phyloP scores from a whole-genome alignment of 2,888 invertebrate species.

The Andrena camellia region DNA sequence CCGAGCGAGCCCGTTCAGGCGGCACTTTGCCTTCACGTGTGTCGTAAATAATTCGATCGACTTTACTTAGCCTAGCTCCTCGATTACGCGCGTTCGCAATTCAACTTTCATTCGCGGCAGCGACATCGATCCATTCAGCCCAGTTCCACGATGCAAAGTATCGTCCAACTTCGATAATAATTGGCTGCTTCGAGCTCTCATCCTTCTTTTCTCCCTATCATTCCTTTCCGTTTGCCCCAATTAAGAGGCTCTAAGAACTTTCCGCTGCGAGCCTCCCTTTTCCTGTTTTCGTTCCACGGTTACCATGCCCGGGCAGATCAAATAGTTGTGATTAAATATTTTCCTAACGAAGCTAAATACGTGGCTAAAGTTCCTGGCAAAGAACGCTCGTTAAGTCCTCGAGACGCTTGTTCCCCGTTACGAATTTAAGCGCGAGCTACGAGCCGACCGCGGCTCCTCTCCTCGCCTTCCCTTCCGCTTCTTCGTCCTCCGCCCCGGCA shows the following conservation, averaged over 20 bases:
- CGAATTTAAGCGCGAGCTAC: constrained; percentile 7
- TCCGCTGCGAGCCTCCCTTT: neutral
- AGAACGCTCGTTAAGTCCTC: constrained; percentile 33
- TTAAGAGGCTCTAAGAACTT: constrained; percentile 26
- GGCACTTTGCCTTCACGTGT: constrained; percentile 17
- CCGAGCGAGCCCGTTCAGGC: constrained; percentile 4
- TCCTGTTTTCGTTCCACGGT: constrained; percentile 1
- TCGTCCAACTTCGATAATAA: constrained; percentile 34
- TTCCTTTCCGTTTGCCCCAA: constrained; percentile 14
- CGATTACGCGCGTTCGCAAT: neutral
- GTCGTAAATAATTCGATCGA: constrained; percentile 3
- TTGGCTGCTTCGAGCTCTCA: constrained; percentile 36
- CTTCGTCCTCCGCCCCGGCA: neutral
- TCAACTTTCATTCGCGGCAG: neutral
- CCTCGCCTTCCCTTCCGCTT: too few species aligned
- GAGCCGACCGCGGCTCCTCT: neutral
- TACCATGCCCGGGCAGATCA: neutral
- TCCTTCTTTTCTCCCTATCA: constrained; percentile 6
- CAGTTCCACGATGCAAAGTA: neutral
- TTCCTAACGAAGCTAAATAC: constrained; percentile 28
- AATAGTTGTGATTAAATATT: constrained; percentile 43
- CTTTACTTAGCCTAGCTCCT: neutral
- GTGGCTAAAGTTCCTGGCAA: constrained; percentile 25
- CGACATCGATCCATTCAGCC: neutral
- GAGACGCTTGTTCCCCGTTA: constrained; percentile 21